These are phyloP conservation scores for Gavia stellata DNA, from an alignment of 2,113 vertebrate species.

Conservation along the genomic window DNA sequence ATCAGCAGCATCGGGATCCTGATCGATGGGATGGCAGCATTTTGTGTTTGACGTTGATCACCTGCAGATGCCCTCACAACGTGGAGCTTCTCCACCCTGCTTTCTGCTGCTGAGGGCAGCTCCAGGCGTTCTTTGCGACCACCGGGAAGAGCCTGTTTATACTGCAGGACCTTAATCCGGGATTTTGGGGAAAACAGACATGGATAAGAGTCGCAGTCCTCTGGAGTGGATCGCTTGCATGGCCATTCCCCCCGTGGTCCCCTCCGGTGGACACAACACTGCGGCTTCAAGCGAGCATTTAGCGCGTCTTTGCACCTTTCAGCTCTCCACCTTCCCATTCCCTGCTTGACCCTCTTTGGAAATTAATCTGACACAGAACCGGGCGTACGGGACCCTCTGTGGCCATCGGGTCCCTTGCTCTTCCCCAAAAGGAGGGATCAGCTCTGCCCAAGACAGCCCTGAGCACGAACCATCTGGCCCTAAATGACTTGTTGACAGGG, in stretches of 20 bases:
- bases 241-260: fast-evolving
- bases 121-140: neutral
- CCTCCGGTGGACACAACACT: too few species aligned
- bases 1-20: neutral
- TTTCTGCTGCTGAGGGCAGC: neutral
- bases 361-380: fast-evolving
- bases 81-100: neutral
- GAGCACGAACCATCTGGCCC: neutral
- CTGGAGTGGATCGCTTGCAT: neutral
- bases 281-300: neutral
- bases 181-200: neutral
- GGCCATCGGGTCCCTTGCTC: neutral
- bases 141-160: neutral
- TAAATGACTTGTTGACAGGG: conserved; percentile 6
- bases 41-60: fast-evolving
- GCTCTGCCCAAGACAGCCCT: neutral
- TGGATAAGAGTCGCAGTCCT: fast-evolving
- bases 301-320: neutral
- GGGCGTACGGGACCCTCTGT: neutral
- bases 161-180: neutral
- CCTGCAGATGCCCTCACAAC: neutral
- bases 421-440: neutral
- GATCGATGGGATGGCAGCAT: fast-evolving
- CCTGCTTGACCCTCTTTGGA: too few species aligned
- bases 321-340: neutral